Evolutionary conservation across 2,888 invertebrate genomes (phyloP), one percentile per base, ranked within the genome.

Genomic region (Acronicta aceris): DNA sequence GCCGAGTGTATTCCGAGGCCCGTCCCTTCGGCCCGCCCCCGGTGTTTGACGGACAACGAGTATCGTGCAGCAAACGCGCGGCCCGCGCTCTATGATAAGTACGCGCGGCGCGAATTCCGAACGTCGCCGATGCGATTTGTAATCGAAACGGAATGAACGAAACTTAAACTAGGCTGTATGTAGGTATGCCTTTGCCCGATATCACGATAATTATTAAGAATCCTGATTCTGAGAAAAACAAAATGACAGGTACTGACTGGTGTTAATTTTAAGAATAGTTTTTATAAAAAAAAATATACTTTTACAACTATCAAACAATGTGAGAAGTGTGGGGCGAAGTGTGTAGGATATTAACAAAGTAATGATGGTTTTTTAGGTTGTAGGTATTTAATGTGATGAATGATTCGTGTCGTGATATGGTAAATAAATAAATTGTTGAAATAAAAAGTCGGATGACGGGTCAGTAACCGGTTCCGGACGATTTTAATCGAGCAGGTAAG

Each of bases 401-500:
- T 81, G 83, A 80, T 78, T 77, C 71, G 81, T 82, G 84, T 83
- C 69, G 86, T 86, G 89, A 86, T 87, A 83, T 86, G 86, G 83
- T 86, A 87, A 83, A 88, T 86, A 87, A 83, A 88, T 88, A 88
- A 84, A 88, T 87, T 87, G 87, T 87, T 87, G 78, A 84, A 87
- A 89, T 87, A 90, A 91, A n/a, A 91, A 89, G 85, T 83, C 76
- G 75, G 74, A 81, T 88, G 87, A 86, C 87, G 83, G 84, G 84
- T 81, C 78, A 66, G 81, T 81, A 89, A 90, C 90, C 90, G 91
- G 91, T 91, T 84, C 78, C 77, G 72, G 81, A 79, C 81, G 89
- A 91, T 89, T 89, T 84, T 87, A 89, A 91, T 89, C 90, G 86
- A 81, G 83, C 89, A 90, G 91, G 92, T 91, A 91, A 90, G 91